Evolutionary conservation across 2,888 invertebrate genomes (phyloP).

Genomic region (Pseudanteris insignis): DNA sequence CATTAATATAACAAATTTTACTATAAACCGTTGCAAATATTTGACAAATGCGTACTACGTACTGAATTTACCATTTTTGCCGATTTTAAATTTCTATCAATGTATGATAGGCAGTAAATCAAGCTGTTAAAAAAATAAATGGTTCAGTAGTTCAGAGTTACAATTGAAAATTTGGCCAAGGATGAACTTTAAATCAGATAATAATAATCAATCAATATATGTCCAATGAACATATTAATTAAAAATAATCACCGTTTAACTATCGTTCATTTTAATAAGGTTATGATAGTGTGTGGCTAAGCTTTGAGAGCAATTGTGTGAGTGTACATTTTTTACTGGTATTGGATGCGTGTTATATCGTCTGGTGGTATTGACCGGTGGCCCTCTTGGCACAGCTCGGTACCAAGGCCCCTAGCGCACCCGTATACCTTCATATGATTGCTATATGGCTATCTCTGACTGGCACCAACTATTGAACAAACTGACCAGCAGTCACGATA

Average conservation of each 20-base stretch:
- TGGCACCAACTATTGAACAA: slow-evolving; percentile 67
- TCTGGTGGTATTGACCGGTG: slow-evolving; percentile 66
- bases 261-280: neutral
- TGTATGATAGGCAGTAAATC: too few relatives aligned
- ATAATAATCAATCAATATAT: too few relatives aligned
- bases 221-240: too few relatives aligned
- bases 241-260: too few relatives aligned
- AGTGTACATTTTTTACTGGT: slow-evolving; percentile 40
- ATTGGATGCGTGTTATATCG: slow-evolving; percentile 53
- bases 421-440: slow-evolving; percentile 47
- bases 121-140: too few relatives aligned
- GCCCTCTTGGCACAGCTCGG: slow-evolving; percentile 65
- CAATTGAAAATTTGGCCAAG: neutral
- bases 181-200: too few relatives aligned
- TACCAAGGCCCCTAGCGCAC: slow-evolving; percentile 62
- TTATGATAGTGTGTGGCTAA: too few relatives aligned
- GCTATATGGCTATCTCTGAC: slow-evolving; percentile 62
- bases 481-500: slow-evolving; percentile 67
- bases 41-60: too few relatives aligned
- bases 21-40: too few relatives aligned
- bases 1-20: too few relatives aligned
- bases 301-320: slow-evolving; percentile 22
- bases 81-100: too few relatives aligned
- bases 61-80: too few relatives aligned
- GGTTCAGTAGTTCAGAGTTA: neutral